Evolutionary conservation across 2,113 vertebrate genomes (phyloP).

Genomic region (Rhipidura dahli): DNA sequence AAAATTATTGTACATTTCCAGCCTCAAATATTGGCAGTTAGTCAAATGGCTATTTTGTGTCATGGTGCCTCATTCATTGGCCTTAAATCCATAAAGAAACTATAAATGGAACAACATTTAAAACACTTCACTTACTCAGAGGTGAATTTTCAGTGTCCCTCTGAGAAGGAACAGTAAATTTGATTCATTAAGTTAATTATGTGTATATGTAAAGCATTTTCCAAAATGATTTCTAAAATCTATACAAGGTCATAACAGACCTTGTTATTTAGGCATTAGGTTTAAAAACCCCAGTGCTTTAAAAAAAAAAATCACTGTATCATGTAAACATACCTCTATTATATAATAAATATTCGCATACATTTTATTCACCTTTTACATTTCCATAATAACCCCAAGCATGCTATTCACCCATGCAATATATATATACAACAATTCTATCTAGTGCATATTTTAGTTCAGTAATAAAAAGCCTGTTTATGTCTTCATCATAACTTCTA

Average conservation of each 20-base stretch:
- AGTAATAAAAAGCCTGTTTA: not conserved
- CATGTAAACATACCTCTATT: not conserved
- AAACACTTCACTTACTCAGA: not conserved
- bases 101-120: not conserved
- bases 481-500: not conserved
- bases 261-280: not conserved
- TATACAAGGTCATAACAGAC: conserved; percentile 24
- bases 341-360: not conserved
- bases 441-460: not conserved
- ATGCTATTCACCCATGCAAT: not conserved
- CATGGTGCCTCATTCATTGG: not conserved
- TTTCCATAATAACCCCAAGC: not conserved
- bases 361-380: not conserved
- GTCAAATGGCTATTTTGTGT: conserved; percentile 24
- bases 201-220: conserved; percentile 17
- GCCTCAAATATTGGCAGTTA: not conserved
- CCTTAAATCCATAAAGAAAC: conserved; percentile 12
- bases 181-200: conserved; percentile 51
- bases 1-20: not conserved
- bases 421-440: not conserved
- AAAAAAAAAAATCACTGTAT: not conserved
- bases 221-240: not conserved
- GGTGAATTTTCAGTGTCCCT: not conserved
- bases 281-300: not conserved
- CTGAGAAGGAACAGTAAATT: conserved; percentile 5